Base-by-base conservation (phyloP, 2,888 invertebrate species). In the Brenthis daphne region DNA sequence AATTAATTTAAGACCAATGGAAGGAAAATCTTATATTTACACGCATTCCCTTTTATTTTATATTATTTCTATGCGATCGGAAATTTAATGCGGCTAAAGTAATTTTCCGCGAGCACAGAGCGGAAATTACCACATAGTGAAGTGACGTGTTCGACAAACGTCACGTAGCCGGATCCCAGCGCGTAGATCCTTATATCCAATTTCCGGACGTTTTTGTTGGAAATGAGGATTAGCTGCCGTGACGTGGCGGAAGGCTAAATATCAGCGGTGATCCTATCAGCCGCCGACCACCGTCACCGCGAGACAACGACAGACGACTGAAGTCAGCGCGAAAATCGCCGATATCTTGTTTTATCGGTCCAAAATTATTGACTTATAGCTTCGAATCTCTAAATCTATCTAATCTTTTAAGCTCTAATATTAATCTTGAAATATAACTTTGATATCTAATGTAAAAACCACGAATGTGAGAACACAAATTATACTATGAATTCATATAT, bases 121-220 rank as follows among this genome's bases (percentile, higher is more conserved):
- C 92, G 92, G 92, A 92, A 91, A 92, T 92, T 92, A 92, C 90
- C 87, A 89, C 92, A 92, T 90, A 92, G 91, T 91, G 89, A 87
- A 87, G 89, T 91, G 92, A 91, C 90, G 89, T 91, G 90, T 92
- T 91, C 89, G 90, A 90, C 91, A 92, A 90, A 90, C 91, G 92
- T 91, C 92, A 91, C 92, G 92, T 91, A 90, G 87, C 88, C 90
- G 91, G 89, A 89, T 86, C 87, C 86, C 81, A 80, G 85, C 87
- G 86, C 87, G 87, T 87, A 92, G 92, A 92, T 92, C 90, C 92
- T 91, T 91, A 91, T 90, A 91, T 92, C 91, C 90, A 92, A 92
- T 92, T 92, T 92, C 92, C 92, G 88, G 89, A 69, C 85, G 90
- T 90, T 92, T 91, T 92, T 92, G 92, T 91, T 89, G 89, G 86